phyloP scores from a whole-genome alignment of 2,797 vertebrate species.

The Enteromius anoplus region DNA sequence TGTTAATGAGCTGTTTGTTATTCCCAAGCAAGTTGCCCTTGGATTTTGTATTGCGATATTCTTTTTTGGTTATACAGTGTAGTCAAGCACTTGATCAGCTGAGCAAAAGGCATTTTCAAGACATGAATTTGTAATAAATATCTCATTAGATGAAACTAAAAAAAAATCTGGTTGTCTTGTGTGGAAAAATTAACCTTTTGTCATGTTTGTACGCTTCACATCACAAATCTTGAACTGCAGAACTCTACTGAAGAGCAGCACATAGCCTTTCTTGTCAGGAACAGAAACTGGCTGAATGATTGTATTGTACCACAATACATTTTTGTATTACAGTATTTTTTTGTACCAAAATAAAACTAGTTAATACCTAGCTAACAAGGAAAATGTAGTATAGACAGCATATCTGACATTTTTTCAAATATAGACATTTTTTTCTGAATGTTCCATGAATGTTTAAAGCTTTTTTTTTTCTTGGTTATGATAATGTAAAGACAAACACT shows the following conservation, averaged over 20 bases:
- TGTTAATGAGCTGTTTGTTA: neutral
- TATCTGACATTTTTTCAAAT: neutral
- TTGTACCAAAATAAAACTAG: too few relatives aligned
- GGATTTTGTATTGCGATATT: neutral
- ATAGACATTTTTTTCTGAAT: neutral
- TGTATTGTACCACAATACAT: neutral
- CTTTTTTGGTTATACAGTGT: neutral
- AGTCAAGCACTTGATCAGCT: neutral
- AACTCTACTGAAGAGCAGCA: neutral
- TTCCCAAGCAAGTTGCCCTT: neutral
- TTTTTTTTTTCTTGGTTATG: neutral
- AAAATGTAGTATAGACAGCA: neutral
- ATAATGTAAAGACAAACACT: neutral
- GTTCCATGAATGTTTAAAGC: neutral
- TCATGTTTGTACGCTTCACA: neutral
- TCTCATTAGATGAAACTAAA: neutral
- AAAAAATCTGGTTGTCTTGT: neutral
- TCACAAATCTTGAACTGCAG: neutral
- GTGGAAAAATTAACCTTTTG: neutral
- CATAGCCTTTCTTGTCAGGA: neutral
- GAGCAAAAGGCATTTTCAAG: neutral
- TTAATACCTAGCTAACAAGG: neutral
- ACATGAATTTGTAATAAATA: constrained; percentile 21
- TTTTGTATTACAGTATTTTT: neutral
- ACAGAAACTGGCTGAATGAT: neutral